phyloP scores from a whole-genome alignment of 2,888 invertebrate genomes.

The Alcis repandata region DNA sequence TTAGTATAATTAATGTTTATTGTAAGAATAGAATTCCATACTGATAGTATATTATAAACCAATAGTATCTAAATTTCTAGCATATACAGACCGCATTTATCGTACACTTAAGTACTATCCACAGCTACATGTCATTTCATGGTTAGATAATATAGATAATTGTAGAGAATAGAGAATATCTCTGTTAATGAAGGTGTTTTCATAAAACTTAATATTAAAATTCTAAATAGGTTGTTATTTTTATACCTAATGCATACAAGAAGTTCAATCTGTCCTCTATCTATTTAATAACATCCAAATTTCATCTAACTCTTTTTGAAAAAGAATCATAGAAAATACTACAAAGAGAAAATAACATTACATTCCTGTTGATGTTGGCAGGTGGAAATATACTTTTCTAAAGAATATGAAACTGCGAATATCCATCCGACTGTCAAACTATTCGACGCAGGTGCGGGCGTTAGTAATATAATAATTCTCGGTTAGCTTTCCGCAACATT shows the following conservation, averaged over 20 bases:
- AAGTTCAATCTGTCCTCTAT: too few relatives aligned
- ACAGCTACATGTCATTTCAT: too few relatives aligned
- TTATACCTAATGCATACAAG: too few relatives aligned
- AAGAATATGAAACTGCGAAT: slow-evolving; percentile 41
- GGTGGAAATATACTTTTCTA: slow-evolving; percentile 34
- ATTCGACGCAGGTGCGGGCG: slow-evolving; percentile 43
- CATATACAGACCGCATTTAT: too few relatives aligned
- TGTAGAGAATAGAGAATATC: too few relatives aligned
- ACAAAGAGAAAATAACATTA: slow-evolving; percentile 26
- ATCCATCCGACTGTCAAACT: slow-evolving; percentile 39
- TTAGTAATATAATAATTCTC: slow-evolving; percentile 36
- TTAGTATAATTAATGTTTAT: slow-evolving; percentile 15
- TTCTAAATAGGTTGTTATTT: too few relatives aligned
- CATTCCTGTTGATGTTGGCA: slow-evolving; percentile 30
- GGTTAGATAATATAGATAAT: too few relatives aligned
- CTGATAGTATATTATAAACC: too few relatives aligned
- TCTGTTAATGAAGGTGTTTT: too few relatives aligned
- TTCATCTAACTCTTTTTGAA: not conserved
- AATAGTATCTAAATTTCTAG: too few relatives aligned
- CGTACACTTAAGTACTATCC: too few relatives aligned
- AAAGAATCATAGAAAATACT: slow-evolving; percentile 7
- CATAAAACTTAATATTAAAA: too few relatives aligned
- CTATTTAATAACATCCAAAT: not conserved
- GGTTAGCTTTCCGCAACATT: slow-evolving; percentile 35
- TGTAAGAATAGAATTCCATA: not conserved